A percentile compares a stretch with the other conserved stretches of the same genome.
These are phyloP conservation scores for Drosophila jambulina DNA, from an alignment of 1,140 invertebrate genomes.

Conservation along the genomic window DNA sequence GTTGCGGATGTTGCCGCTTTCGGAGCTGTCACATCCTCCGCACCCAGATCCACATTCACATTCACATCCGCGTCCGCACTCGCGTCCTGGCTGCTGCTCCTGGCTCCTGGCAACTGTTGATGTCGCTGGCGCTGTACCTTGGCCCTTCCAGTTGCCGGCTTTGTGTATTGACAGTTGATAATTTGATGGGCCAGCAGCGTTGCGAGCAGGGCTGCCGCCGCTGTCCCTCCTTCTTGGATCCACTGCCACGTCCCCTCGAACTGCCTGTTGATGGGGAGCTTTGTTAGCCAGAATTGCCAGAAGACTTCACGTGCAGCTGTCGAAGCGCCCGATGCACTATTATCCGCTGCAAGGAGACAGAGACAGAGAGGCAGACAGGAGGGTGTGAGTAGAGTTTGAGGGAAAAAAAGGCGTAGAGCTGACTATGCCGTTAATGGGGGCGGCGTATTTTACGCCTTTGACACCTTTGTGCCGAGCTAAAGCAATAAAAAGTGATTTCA, in stretches of 20 bases:
- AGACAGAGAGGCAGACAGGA: constrained; percentile 6
- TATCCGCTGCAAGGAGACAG: constrained; percentile 55
- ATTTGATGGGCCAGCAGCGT: constrained; percentile 71
- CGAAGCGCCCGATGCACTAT: constrained; percentile 61
- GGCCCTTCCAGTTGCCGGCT: constrained; percentile 27
- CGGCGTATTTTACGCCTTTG: background rate
- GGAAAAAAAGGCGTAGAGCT: background rate
- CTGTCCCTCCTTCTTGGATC: constrained; percentile 48
- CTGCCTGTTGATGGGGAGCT: constrained; percentile 68
- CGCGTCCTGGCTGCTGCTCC: constrained; percentile 16
- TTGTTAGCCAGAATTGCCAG: constrained; percentile 61
- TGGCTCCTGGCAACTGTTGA: constrained; percentile 27
- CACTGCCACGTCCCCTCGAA: constrained; percentile 17
- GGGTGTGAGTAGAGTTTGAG: constrained; percentile 1
- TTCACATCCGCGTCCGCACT: background rate
- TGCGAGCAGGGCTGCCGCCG: constrained; percentile 17
- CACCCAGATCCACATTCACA: constrained; percentile 1
- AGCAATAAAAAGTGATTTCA: constrained; percentile 4
- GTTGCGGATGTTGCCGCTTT: constrained; percentile 42
- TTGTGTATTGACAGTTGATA: constrained; percentile 76
- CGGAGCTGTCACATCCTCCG: constrained; percentile 60
- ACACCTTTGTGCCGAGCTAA: constrained; percentile 12
- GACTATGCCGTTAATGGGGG: constrained; percentile 1
- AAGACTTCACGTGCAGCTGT: constrained; percentile 66
- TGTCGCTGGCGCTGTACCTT: constrained; percentile 33